These are phyloP conservation scores for Acanthoscelides obtectus DNA, from an alignment of 2,888 invertebrate species.

Conservation along the genomic window DNA sequence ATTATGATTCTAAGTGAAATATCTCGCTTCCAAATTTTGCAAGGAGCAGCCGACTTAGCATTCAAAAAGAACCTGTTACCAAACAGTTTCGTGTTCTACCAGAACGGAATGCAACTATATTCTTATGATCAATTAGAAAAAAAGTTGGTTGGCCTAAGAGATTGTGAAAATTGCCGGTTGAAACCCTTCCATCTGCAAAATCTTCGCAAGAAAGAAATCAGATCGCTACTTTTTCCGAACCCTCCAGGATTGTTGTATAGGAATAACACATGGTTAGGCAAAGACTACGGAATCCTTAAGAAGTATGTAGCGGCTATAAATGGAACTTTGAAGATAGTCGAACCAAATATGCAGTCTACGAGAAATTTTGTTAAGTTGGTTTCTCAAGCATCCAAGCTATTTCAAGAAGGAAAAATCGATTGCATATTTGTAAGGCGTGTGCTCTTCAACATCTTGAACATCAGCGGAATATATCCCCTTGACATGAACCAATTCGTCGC, in stretches of 20 bases:
- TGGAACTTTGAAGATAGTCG: neutral
- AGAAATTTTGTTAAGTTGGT: neutral
- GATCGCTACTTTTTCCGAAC: neutral
- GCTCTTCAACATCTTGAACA: neutral
- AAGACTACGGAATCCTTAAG: neutral
- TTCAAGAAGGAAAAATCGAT: neutral
- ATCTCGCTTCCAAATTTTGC: neutral
- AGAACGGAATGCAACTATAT: neutral
- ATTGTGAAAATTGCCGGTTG: neutral
- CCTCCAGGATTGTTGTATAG: neutral
- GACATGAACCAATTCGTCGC: neutral
- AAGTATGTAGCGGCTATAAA: neutral
- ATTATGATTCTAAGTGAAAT: neutral
- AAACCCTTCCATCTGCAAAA: neutral
- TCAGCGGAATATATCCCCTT: neutral
- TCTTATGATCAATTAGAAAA: neutral
- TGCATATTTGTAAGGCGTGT: neutral
- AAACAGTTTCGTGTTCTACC: neutral
- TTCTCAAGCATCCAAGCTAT: neutral
- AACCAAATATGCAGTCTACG: neutral
- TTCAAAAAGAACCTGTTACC: neutral
- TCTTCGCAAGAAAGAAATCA: neutral
- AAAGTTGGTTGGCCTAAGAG: neutral
- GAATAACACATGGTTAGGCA: neutral
- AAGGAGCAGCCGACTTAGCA: neutral